Evolutionary conservation across 2,888 invertebrate species (phyloP), one percentile per base, ranked within the genome.

Genomic region (Cephus pygmeus): DNA sequence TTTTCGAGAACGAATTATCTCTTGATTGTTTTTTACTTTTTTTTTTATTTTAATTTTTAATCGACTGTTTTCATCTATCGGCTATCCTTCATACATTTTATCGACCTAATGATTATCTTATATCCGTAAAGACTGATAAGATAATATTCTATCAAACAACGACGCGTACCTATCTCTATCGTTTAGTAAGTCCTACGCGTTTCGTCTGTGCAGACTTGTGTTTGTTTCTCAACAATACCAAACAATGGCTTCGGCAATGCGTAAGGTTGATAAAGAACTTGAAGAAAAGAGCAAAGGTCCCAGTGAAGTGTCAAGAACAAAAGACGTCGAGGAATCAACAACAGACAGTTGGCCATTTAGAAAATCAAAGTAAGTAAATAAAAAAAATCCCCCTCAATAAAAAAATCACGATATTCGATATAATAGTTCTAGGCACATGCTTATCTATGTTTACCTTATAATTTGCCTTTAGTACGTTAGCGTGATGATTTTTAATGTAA

Each of bases 351-450:
- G 81, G 84, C 76, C 76, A 73, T 79, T 81, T 76, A 76, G 71
- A 40, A 76, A 77, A 76, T 75, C 81, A 69, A 85, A 81, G 87
- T 86, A 79, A 87, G 84, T 86, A 79, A 76, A 33, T n/a, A n/a
- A n/a, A n/a, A n/a, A 1, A 36, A 36, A 36, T 12, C 11, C 12
- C 36, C 36, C 36, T 12, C 4, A 1, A 40, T 1, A 12, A 40
- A 36, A 15, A 40, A 6, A 23, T 56, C 40, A 56, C 6, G 40
- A 23, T 9, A 23, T 23, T 23, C 23, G n/a, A n/a, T n/a, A n/a
- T n/a, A 9, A 56, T 9, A 56, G 23, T 56, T 56, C 23, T 23
- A 9, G 0, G 23, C 6, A 56, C 6, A 6, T 23, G 23, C 23
- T 23, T 56, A 56, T 56, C 40, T 56, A 23, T 0, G 23, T 1